A percentile compares a stretch with the other conserved stretches of the same genome.
Evolutionary conservation across 37 sponge, comb jelly and placozoan species (phyloP).

Genomic region (Halisarca cf. caerulea): DNA sequence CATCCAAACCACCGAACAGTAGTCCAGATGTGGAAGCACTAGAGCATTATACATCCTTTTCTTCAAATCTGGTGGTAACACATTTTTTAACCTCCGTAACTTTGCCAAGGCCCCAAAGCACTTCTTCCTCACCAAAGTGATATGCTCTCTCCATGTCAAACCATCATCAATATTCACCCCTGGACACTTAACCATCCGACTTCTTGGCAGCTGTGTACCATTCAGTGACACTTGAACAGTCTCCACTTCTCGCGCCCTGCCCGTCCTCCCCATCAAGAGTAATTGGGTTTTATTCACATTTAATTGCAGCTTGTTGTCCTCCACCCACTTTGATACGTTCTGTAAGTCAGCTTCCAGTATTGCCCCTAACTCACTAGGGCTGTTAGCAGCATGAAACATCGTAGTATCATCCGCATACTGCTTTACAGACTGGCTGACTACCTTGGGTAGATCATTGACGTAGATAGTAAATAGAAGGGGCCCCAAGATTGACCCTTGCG

Average conservation of each 20-base stretch:
- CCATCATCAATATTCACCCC: constrained; percentile 20
- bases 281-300: background rate
- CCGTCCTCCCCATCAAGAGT: background rate
- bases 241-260: background rate
- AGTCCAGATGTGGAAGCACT: too few relatives aligned
- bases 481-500: constrained; percentile 43
- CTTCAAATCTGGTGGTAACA: constrained; percentile 20
- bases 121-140: background rate
- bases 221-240: background rate
- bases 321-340: background rate
- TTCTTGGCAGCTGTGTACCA: background rate
- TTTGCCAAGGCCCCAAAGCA: constrained; percentile 14
- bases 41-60: too few relatives aligned
- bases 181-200: background rate
- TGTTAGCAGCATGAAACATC: background rate
- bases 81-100: constrained; percentile 6
- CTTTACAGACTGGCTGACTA: background rate
- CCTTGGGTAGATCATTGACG: constrained; percentile 35
- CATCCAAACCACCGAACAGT: too few relatives aligned
- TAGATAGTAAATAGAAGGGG: constrained; percentile 42
- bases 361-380: background rate
- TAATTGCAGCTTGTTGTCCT: background rate
- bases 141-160: constrained; percentile 24
- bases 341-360: background rate
- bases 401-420: constrained; percentile 48